Conservation (phyloP, 2,888 invertebrate species). For the Oasisia sp. region DNA sequence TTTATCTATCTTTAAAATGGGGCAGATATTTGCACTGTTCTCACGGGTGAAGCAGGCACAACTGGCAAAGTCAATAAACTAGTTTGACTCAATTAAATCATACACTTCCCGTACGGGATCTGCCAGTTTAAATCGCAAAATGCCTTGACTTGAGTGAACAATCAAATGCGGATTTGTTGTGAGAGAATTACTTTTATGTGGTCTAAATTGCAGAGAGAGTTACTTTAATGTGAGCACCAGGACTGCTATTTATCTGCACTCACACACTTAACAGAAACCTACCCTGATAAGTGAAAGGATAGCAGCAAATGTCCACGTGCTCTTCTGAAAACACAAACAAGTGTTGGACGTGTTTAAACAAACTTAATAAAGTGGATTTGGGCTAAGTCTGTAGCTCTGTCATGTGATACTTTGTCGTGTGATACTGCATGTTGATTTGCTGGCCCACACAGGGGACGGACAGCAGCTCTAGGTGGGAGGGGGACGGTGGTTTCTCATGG, state of each 20-base stretch:
- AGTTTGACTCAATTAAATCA: too few species aligned
- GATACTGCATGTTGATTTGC: neutral
- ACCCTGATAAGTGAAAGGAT: neutral
- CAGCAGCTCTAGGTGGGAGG: neutral
- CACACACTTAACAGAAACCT: neutral
- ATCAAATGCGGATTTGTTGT: too few species aligned
- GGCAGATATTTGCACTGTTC: too few species aligned
- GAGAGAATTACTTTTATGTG: neutral
- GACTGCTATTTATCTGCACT: neutral
- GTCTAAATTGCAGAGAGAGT: neutral
- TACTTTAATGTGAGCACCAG: neutral
- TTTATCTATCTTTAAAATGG: too few species aligned
- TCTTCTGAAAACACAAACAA: neutral
- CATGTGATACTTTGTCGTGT: neutral
- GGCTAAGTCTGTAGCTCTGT: neutral
- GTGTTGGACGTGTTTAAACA: neutral
- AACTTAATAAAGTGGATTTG: neutral
- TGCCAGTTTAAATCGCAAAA: too few species aligned
- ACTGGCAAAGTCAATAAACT: too few species aligned
- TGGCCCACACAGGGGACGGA: neutral
- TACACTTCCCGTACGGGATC: too few species aligned
- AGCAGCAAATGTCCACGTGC: neutral
- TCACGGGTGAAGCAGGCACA: too few species aligned
- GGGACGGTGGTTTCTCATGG: neutral
- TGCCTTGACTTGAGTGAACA: too few species aligned